phyloP scores from a whole-genome alignment of 2,888 invertebrate species.

The Athetis lepigone region DNA sequence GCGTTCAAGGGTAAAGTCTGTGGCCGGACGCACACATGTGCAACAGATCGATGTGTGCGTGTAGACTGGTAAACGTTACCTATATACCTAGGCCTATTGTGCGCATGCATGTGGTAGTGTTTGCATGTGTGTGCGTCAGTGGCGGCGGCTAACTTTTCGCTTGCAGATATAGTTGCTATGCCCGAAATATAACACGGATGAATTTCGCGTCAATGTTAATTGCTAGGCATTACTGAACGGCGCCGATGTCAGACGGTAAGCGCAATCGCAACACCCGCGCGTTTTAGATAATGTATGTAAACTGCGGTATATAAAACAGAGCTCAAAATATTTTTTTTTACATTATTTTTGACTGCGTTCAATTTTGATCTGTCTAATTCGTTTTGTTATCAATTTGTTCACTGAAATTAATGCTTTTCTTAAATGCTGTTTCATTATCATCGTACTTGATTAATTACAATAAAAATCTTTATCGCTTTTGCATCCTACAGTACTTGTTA shows the following conservation, averaged over 20 bases:
- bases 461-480: slow-evolving; percentile 25
- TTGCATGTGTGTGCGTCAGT: slow-evolving; percentile 79
- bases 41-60: slow-evolving; percentile 71
- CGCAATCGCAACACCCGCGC: slow-evolving; percentile 51
- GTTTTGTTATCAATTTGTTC: slow-evolving; percentile 7
- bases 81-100: slow-evolving; percentile 82
- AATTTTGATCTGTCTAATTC: background rate
- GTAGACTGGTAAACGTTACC: slow-evolving; percentile 68
- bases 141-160: slow-evolving; percentile 84
- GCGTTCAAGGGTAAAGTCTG: slow-evolving; percentile 89
- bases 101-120: slow-evolving; percentile 73
- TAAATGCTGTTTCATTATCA: slow-evolving; percentile 15
- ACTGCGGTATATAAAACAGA: slow-evolving; percentile 18
- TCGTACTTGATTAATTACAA: slow-evolving; percentile 7
- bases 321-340: slow-evolving; percentile 20
- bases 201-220: slow-evolving; percentile 84
- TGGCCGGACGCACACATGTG: slow-evolving; percentile 80
- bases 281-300: slow-evolving; percentile 48
- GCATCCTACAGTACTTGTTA: slow-evolving; percentile 12
- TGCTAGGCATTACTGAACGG: slow-evolving; percentile 74
- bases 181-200: slow-evolving; percentile 88
- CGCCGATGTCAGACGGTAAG: slow-evolving; percentile 57
- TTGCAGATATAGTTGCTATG: slow-evolving; percentile 88
- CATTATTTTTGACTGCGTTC: background rate
- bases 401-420: slow-evolving; percentile 2